phyloP scores from a whole-genome alignment of 37 sponge, comb jelly and placozoan genomes.

The Axinella damicornis region DNA sequence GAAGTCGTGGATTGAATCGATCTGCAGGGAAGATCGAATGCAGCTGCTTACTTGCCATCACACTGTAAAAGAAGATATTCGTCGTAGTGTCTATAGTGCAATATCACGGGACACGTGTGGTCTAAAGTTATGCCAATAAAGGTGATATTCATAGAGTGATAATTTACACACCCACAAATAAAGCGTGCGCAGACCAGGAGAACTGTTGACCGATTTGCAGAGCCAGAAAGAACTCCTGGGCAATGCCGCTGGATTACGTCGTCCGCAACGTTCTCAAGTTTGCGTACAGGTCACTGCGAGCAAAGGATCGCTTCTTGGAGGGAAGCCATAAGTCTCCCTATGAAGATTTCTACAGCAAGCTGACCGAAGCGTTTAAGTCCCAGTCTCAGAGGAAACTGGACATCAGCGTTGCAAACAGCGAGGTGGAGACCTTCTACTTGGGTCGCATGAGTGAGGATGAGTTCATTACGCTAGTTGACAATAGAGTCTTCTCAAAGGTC shows the following conservation, averaged over 20 bases:
- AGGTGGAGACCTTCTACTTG: conserved; percentile 55
- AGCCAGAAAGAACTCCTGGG: no score
- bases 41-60: no score
- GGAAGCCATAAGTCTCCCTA: conserved; percentile 27
- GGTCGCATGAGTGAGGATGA: conserved; percentile 7
- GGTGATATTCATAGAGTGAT: no score
- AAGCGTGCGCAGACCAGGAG: no score
- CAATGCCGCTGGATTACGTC: conserved; percentile 5
- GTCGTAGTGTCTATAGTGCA: no score
- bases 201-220: no score
- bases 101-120: no score
- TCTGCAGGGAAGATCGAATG: no score
- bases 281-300: conserved; percentile 18
- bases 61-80: no score
- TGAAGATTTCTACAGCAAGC: conserved; percentile 31
- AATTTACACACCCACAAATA: no score
- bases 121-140: no score
- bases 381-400: conserved; percentile 1
- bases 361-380: neutral
- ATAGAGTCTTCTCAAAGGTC: conserved; percentile 4
- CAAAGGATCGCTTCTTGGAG: conserved; percentile 22
- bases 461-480: conserved; percentile 11
- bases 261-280: conserved; percentile 23
- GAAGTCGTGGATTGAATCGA: no score
- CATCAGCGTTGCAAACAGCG: conserved; percentile 9